Conservation (phyloP, 1,140 invertebrate species). For the Diabrotica undecimpunctata region DNA sequence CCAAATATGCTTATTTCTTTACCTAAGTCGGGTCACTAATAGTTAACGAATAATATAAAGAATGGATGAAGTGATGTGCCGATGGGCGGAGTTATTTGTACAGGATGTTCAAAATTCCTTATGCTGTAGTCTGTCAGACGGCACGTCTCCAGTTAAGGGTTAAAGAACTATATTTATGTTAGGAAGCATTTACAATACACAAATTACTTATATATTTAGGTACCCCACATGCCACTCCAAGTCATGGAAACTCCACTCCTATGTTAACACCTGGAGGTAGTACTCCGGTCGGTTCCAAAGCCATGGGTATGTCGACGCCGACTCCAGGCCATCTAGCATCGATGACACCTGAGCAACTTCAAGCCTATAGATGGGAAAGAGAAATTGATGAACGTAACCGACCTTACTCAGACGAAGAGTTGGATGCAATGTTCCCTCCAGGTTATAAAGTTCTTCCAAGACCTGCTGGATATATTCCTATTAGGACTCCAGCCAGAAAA, state of each 20-base stretch:
- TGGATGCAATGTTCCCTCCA: conserved; percentile 95
- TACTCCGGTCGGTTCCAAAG: conserved; percentile 93
- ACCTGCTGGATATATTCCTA: conserved; percentile 93
- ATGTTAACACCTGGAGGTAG: conserved; percentile 72
- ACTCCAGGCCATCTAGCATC: conserved; percentile 91
- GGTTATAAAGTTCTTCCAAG: conserved; percentile 97
- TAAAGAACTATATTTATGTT: too few species aligned
- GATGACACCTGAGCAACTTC: conserved; percentile 98
- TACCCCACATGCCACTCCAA: conserved; percentile 64
- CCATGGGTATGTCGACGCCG: conserved; percentile 97
- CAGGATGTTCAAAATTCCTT: too few species aligned
- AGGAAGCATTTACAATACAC: too few species aligned
- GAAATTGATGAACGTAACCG: conserved; percentile 98
- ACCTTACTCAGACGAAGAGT: conserved; percentile 93
- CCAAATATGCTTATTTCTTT: too few species aligned
- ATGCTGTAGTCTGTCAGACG: too few species aligned
- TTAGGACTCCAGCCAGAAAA: conserved; percentile 95
- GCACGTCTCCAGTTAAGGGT: too few species aligned
- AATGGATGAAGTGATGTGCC: too few species aligned
- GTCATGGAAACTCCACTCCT: conserved; percentile 58
- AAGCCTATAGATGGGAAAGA: conserved; percentile 97
- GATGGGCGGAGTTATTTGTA: too few species aligned
- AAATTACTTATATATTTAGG: background rate
- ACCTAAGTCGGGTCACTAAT: too few species aligned
- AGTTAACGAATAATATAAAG: too few species aligned